These are phyloP conservation scores for Strigamia crassipes DNA, from an alignment of 2,888 invertebrate species.

Conservation along the genomic window DNA sequence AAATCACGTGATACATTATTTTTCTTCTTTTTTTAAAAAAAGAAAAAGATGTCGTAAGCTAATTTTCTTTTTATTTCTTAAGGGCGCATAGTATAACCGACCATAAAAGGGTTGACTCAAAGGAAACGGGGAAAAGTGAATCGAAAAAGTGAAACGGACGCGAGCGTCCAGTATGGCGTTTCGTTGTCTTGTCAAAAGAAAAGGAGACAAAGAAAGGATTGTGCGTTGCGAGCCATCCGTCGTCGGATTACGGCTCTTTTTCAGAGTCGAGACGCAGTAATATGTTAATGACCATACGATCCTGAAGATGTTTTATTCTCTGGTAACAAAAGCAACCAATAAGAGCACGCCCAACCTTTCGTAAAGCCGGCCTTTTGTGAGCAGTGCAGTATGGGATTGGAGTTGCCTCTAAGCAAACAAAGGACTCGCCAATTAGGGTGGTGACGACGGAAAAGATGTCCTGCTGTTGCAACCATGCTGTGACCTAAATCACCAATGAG, in stretches of 20 bases:
- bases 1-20: neutral
- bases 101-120: neutral
- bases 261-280: neutral
- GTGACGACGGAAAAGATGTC: slow-evolving; percentile 39
- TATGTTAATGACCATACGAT: slow-evolving; percentile 23
- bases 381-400: slow-evolving; percentile 44
- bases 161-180: slow-evolving; percentile 18
- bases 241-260: slow-evolving; percentile 37
- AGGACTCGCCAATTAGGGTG: slow-evolving; percentile 44
- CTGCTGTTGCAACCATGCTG: slow-evolving; percentile 28
- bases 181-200: slow-evolving; percentile 36
- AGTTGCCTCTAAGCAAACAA: slow-evolving; percentile 44
- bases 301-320: slow-evolving; percentile 37
- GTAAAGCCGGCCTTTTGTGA: slow-evolving; percentile 31
- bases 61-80: neutral
- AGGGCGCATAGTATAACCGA: neutral
- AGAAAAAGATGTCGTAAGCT: neutral
- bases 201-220: slow-evolving; percentile 42
- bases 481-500: slow-evolving; percentile 47
- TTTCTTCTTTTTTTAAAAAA: neutral
- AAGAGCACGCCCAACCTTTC: slow-evolving; percentile 27
- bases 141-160: slow-evolving; percentile 18
- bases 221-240: slow-evolving; percentile 20
- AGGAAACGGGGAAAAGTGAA: neutral
- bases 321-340: slow-evolving; percentile 41